Conservation (phyloP, 2,797 vertebrate species). For the Pantherophis alleghaniensis region DNA sequence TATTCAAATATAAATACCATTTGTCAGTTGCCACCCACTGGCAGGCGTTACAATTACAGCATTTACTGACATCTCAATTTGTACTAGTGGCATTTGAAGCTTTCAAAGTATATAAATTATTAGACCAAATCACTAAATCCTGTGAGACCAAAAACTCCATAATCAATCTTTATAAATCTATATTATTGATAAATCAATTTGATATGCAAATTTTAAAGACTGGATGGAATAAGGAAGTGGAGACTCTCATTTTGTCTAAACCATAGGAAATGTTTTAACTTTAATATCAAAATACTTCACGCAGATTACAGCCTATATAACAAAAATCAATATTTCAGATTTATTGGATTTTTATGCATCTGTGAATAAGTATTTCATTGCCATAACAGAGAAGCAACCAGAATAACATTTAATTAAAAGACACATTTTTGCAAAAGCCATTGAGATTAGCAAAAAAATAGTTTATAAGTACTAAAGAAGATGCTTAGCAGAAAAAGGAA, state of each 20-base stretch:
- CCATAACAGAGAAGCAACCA: not conserved
- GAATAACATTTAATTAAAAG: not conserved
- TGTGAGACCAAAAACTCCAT: not conserved
- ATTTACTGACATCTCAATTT: not conserved
- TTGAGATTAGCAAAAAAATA: slow-evolving; percentile 54
- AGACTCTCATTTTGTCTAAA: not conserved
- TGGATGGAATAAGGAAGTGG: not conserved
- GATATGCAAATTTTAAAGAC: not conserved
- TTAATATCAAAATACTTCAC: not conserved
- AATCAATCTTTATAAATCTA: not conserved
- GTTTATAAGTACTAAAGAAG: slow-evolving; percentile 64
- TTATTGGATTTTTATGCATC: not conserved
- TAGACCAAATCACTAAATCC: not conserved
- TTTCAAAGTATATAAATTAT: not conserved
- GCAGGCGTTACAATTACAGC: not conserved
- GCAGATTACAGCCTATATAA: not conserved
- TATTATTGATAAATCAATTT: not conserved
- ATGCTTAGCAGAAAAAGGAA: slow-evolving; percentile 56
- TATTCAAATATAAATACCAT: slow-evolving; percentile 13
- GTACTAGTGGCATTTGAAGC: not conserved
- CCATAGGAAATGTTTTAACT: not conserved
- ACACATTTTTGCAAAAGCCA: not conserved
- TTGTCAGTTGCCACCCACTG: not conserved
- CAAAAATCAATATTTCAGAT: not conserved
- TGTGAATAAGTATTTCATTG: not conserved